Conservation (phyloP, 2,888 invertebrate species). For the Campoplex capitator region DNA sequence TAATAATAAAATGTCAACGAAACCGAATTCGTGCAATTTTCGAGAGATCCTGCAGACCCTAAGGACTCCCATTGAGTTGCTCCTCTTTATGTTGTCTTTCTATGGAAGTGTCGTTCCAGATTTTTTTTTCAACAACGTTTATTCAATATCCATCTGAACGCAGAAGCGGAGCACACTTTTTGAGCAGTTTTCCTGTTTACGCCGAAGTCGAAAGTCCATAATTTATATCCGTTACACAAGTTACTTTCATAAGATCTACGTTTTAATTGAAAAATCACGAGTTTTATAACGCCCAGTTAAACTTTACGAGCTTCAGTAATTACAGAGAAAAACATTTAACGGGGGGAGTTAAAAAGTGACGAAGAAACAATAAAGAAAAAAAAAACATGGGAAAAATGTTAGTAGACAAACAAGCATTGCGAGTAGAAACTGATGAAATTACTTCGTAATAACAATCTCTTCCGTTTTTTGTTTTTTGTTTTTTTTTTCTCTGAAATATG, state of each 20-base stretch:
- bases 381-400: slow-evolving; percentile 4
- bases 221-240: background rate
- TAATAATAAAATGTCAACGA: slow-evolving; percentile 65
- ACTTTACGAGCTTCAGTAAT: background rate
- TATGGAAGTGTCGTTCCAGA: slow-evolving; percentile 23
- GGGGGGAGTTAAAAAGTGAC: slow-evolving; percentile 9
- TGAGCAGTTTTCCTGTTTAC: background rate
- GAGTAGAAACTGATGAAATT: slow-evolving; percentile 47
- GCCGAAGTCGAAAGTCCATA: background rate
- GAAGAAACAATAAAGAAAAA: background rate
- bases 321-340: background rate
- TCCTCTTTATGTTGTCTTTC: slow-evolving; percentile 28
- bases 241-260: background rate
- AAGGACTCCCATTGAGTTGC: slow-evolving; percentile 39
- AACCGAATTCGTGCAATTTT: slow-evolving; percentile 67
- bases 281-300: background rate
- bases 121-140: slow-evolving; percentile 3
- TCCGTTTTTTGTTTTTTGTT: too few relatives aligned
- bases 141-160: background rate
- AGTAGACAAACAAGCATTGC: background rate
- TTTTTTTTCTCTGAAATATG: slow-evolving; percentile 33
- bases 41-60: slow-evolving; percentile 45
- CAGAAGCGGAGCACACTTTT: slow-evolving; percentile 5
- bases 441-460: slow-evolving; percentile 55
- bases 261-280: background rate